These are phyloP conservation scores for Paramormyrops hopkinsi DNA, from an alignment of 2,797 vertebrate genomes.

Conservation along the genomic window DNA sequence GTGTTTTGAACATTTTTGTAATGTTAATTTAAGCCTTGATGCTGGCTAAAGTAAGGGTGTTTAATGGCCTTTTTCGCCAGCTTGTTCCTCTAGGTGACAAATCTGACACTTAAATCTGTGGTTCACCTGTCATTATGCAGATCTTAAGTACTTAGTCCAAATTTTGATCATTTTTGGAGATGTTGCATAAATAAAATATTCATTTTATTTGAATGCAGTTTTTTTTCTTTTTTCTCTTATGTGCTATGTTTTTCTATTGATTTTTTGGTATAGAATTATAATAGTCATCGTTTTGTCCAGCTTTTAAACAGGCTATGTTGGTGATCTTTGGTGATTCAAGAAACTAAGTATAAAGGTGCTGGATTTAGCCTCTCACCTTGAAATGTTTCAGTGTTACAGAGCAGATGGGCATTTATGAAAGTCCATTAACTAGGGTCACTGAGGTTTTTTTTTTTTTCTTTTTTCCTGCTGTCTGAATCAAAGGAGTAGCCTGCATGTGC, in stretches of 20 bases:
- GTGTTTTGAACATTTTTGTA: neutral
- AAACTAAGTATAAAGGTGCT: neutral
- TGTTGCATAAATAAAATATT: neutral
- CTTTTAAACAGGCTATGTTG: neutral
- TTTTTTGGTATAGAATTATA: neutral
- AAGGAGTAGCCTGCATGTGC: conserved; percentile 9
- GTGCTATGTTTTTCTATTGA: neutral
- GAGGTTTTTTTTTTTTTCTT: neutral
- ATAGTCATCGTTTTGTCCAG: neutral
- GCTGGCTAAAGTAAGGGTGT: neutral
- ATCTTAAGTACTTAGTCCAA: neutral
- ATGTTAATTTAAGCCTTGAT: neutral
- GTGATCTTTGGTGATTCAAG: neutral
- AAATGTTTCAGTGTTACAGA: neutral
- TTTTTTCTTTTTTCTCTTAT: neutral
- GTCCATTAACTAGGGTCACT: neutral
- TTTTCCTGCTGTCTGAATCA: neutral
- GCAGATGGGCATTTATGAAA: neutral
- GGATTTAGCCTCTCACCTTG: neutral
- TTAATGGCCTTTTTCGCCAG: neutral
- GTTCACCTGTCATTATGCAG: neutral
- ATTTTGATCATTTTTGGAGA: neutral
- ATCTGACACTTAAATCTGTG: neutral
- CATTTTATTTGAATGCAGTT: neutral
- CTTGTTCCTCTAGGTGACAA: neutral